These are phyloP conservation scores for Platyura marginata DNA, from an alignment of 1,140 invertebrate genomes.

Conservation along the genomic window DNA sequence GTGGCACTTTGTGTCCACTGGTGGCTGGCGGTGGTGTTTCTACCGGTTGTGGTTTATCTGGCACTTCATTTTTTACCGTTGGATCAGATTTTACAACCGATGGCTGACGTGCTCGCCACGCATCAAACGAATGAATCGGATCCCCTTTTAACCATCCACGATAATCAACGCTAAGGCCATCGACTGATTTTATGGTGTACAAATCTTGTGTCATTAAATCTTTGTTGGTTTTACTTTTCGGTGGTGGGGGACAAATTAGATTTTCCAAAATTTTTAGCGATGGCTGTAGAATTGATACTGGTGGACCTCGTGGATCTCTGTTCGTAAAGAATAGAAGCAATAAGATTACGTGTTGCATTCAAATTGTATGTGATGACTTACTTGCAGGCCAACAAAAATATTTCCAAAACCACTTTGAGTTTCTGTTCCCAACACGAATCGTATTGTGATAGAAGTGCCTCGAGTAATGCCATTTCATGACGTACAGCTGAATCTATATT, in stretches of 20 bases:
- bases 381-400: slow-evolving; percentile 60
- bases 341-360: no score
- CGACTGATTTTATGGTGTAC: slow-evolving; percentile 33
- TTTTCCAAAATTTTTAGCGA: slow-evolving; percentile 69
- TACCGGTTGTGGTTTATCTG: slow-evolving; percentile 1
- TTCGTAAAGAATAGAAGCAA: no score
- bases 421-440: slow-evolving; percentile 92
- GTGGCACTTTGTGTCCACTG: slow-evolving; percentile 4
- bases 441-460: slow-evolving; percentile 74
- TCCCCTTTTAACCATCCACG: slow-evolving; percentile 60
- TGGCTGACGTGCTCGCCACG: slow-evolving; percentile 35
- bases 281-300: slow-evolving; percentile 29
- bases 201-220: slow-evolving; percentile 14
- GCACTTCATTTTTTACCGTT: neutral
- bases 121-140: slow-evolving; percentile 44
- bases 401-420: slow-evolving; percentile 68
- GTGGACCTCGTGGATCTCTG: slow-evolving; percentile 15
- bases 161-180: slow-evolving; percentile 51
- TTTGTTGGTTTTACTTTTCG: slow-evolving; percentile 33
- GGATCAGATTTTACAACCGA: slow-evolving; percentile 5
- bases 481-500: slow-evolving; percentile 60
- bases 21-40: slow-evolving; percentile 1
- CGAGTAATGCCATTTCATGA: slow-evolving; percentile 76
- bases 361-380: slow-evolving; percentile 23
- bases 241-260: slow-evolving; percentile 51